These are phyloP conservation scores for Leucoma salicis DNA, from an alignment of 2,888 invertebrate genomes.

Conservation along the genomic window DNA sequence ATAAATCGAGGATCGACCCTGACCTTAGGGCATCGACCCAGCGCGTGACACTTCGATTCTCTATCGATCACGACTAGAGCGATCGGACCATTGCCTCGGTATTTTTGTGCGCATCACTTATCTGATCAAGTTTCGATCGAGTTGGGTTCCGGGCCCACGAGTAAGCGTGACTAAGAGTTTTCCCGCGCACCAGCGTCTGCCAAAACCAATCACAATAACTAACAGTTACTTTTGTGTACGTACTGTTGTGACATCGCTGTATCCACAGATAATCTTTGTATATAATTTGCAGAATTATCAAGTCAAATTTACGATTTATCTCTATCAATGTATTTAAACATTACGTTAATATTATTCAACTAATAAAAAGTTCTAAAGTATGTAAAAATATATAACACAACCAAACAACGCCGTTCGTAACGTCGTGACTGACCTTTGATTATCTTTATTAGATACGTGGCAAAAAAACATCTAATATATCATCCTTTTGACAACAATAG, in stretches of 20 bases:
- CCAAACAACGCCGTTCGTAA: conserved; percentile 7
- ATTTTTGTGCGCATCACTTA: conserved; percentile 50
- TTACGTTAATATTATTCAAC: not conserved
- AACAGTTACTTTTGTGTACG: conserved; percentile 66
- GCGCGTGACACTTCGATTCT: conserved; percentile 80
- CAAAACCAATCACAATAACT: conserved; percentile 64
- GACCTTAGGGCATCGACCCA: conserved; percentile 73
- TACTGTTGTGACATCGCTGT: conserved; percentile 62
- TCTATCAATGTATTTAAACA: not conserved
- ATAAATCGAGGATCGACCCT: conserved; percentile 70
- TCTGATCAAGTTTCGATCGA: conserved; percentile 60
- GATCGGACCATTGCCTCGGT: conserved; percentile 60
- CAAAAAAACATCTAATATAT: conserved; percentile 47
- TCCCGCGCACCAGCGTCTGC: conserved; percentile 50
- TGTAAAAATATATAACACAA: not conserved
- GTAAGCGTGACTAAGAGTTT: conserved; percentile 60
- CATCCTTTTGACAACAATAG: conserved; percentile 50
- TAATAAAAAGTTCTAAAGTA: too few species aligned
- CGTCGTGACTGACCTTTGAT: conserved; percentile 36
- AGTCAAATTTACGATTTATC: not conserved
- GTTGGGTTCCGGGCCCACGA: conserved; percentile 33
- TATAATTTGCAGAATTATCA: conserved; percentile 43
- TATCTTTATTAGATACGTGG: conserved; percentile 39
- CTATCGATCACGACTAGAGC: conserved; percentile 80
- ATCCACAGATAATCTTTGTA: too few species aligned